phyloP scores from a whole-genome alignment of 2,797 vertebrate genomes.

The Kryptopterus vitreolus region DNA sequence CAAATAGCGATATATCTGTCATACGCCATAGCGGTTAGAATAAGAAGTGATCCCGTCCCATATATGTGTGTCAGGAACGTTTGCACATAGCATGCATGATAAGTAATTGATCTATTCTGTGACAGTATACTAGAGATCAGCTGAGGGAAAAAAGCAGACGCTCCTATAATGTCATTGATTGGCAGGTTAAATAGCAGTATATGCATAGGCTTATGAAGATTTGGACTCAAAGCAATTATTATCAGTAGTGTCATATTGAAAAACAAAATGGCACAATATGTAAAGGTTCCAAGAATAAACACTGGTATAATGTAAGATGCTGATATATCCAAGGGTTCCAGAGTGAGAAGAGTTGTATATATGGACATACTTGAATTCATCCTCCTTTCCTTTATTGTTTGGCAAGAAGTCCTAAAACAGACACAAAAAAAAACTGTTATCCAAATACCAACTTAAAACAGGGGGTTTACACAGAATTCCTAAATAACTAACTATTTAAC shows the following conservation, averaged over 20 bases:
- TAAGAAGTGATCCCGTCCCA: slow-evolving; percentile 63
- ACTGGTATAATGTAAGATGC: slow-evolving; percentile 55
- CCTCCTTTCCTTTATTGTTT: not conserved
- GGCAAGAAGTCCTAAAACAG: too few species aligned
- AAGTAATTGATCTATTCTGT: slow-evolving; percentile 45
- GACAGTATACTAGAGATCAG: slow-evolving; percentile 70
- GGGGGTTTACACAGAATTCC: too few species aligned
- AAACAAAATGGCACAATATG: slow-evolving; percentile 62
- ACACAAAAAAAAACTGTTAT: too few species aligned
- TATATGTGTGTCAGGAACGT: slow-evolving; percentile 83
- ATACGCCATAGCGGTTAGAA: slow-evolving; percentile 76
- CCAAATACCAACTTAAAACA: too few species aligned
- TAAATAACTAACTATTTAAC: too few species aligned
- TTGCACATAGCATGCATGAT: slow-evolving; percentile 66
- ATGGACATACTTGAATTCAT: slow-evolving; percentile 45
- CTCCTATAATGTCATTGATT: slow-evolving; percentile 70
- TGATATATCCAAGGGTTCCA: slow-evolving; percentile 56
- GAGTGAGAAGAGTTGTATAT: slow-evolving; percentile 41
- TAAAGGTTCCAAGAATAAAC: slow-evolving; percentile 60
- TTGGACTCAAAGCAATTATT: slow-evolving; percentile 68
- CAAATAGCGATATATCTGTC: slow-evolving; percentile 79
- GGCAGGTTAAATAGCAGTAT: slow-evolving; percentile 72
- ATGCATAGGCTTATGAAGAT: slow-evolving; percentile 73
- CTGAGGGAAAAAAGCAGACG: slow-evolving; percentile 67
- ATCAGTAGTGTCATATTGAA: slow-evolving; percentile 66